Conservation (phyloP, 2,888 invertebrate genomes). For the Stenurella melanura region DNA sequence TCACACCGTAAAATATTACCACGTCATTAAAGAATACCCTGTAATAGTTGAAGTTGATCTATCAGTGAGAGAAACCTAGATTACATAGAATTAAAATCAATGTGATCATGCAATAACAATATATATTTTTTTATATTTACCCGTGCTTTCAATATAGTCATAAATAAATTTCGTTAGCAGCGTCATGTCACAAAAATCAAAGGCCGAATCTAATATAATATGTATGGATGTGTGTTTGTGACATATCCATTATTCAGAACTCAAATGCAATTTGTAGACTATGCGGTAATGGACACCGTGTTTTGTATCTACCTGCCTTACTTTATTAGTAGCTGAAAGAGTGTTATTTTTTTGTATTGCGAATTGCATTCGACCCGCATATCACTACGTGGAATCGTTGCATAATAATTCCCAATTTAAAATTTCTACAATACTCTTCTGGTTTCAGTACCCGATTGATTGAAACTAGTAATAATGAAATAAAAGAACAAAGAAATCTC, state of each 20-base stretch:
- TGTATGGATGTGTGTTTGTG: slow-evolving; percentile 33
- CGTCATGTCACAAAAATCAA: slow-evolving; percentile 18
- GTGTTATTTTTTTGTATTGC: neutral
- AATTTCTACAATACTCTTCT: too few relatives aligned
- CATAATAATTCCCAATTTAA: neutral
- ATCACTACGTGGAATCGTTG: neutral
- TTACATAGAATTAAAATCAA: too few relatives aligned
- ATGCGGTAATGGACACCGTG: slow-evolving; percentile 22
- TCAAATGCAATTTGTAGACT: slow-evolving; percentile 33
- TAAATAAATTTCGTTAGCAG: slow-evolving; percentile 3
- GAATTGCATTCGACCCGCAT: neutral
- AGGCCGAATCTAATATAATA: slow-evolving; percentile 25
- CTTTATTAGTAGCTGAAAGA: neutral
- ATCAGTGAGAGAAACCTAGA: too few relatives aligned
- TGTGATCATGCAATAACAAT: neutral
- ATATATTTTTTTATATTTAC: neutral
- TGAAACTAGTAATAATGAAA: too few relatives aligned
- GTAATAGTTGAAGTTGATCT: too few relatives aligned
- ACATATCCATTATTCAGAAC: slow-evolving; percentile 38
- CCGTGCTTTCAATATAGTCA: neutral
- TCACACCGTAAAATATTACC: too few relatives aligned
- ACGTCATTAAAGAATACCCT: too few relatives aligned
- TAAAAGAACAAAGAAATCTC: too few relatives aligned
- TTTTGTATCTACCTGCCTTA: neutral
- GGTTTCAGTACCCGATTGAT: too few relatives aligned